Evolutionary conservation across 2,888 invertebrate genomes (phyloP).

Genomic region (Eudasyphora cyanicolor): DNA sequence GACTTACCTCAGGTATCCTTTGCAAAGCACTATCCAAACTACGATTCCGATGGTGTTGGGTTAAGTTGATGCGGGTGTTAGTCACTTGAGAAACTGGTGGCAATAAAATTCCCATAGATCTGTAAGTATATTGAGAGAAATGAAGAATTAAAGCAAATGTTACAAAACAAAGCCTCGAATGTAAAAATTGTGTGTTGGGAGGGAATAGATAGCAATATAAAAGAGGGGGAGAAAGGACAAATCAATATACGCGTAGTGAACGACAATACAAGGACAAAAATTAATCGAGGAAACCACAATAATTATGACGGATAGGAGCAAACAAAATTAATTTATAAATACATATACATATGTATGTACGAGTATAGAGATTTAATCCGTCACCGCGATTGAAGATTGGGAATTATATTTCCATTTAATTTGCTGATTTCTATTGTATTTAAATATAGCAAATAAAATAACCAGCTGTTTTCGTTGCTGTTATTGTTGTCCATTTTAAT

Average conservation of each 20-base stretch:
- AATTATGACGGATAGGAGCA: neutral
- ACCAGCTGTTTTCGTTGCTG: constrained; percentile 7
- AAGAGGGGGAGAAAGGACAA: neutral
- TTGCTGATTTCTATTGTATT: constrained; percentile 5
- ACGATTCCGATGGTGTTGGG: constrained; percentile 92
- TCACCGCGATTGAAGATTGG: too few relatives aligned
- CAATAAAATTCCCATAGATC: constrained; percentile 80
- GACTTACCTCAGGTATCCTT: constrained; percentile 89
- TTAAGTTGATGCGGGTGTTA: constrained; percentile 80
- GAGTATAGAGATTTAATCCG: too few relatives aligned
- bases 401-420: neutral
- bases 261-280: neutral
- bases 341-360: too few relatives aligned
- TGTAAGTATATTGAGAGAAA: constrained; percentile 68
- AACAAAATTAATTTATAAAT: too few relatives aligned
- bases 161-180: neutral
- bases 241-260: too few relatives aligned
- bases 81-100: constrained; percentile 80
- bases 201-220: neutral
- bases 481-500: neutral
- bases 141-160: neutral
- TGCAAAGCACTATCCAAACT: constrained; percentile 94
- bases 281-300: neutral
- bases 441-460: neutral
- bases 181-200: too few relatives aligned